phyloP scores from a whole-genome alignment of 1,140 invertebrate genomes.

The Pseudomyrmex gracilis region DNA sequence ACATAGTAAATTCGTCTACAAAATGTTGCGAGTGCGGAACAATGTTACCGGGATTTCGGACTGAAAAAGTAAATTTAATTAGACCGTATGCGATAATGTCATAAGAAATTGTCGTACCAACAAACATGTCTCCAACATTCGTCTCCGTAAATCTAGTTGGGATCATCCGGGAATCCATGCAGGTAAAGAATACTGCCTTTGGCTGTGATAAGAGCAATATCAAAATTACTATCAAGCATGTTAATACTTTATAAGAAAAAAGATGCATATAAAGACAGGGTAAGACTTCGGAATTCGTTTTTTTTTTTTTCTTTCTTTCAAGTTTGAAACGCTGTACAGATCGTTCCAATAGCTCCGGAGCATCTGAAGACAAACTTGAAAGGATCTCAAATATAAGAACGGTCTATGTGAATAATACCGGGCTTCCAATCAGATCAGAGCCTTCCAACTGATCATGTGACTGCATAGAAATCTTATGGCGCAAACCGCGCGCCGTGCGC shows the following conservation, averaged over 20 bases:
- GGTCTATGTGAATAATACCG: too few species aligned
- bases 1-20: conserved; percentile 93
- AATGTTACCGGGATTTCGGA: conserved; percentile 97
- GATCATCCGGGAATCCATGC: conserved; percentile 98
- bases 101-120: conserved; percentile 88
- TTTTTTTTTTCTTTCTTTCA: too few species aligned
- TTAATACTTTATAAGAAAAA: not conserved
- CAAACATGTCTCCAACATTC: conserved; percentile 98
- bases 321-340: too few species aligned
- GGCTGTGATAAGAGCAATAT: conserved; percentile 88
- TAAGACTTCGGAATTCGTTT: too few species aligned
- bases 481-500: too few species aligned
- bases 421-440: too few species aligned
- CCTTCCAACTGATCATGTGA: too few species aligned
- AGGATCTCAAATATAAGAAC: too few species aligned
- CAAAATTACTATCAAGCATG: conserved; percentile 19
- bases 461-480: too few species aligned
- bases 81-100: conserved; percentile 63
- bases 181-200: conserved; percentile 98
- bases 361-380: too few species aligned
- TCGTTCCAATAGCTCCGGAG: too few species aligned
- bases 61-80: conserved; percentile 85
- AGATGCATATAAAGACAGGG: too few species aligned
- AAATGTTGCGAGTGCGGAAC: conserved; percentile 96
- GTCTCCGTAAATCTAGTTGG: conserved; percentile 97